Conservation (phyloP, 2,113 vertebrate genomes). For the Alosa alosa region DNA sequence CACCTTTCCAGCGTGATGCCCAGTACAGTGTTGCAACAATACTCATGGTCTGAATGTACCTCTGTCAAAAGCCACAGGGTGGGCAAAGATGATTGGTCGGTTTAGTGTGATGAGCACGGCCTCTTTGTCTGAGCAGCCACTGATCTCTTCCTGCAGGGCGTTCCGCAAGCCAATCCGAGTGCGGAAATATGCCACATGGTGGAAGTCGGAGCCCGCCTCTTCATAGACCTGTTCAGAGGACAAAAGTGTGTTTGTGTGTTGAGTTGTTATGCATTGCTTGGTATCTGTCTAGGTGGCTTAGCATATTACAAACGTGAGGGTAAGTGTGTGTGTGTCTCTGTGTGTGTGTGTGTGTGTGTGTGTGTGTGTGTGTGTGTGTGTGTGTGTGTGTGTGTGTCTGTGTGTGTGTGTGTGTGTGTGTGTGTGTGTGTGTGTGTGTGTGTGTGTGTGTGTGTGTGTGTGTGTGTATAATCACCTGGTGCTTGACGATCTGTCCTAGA, state of each 20-base stretch:
- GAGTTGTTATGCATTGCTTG: neutral
- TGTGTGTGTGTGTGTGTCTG: neutral
- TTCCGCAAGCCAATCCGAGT: conserved; percentile 95
- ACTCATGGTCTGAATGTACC: conserved; percentile 63
- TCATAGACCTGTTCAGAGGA: conserved; percentile 84
- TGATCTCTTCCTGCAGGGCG: conserved; percentile 94
- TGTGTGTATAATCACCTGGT: conserved; percentile 77
- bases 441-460: neutral
- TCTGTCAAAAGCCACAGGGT: conserved; percentile 97
- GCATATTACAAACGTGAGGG: neutral
- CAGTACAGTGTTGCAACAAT: neutral
- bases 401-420: neutral
- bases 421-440: conserved; percentile 4
- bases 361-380: neutral
- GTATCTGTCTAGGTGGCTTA: neutral
- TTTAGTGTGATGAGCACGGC: conserved; percentile 96
- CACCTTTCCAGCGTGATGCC: neutral
- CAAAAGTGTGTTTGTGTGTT: neutral
- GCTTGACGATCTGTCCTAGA: conserved; percentile 95
- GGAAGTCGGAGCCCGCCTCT: conserved; percentile 97
- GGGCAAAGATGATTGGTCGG: conserved; percentile 94
- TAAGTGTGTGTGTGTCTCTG: neutral
- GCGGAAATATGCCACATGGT: conserved; percentile 97
- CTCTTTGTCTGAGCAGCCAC: conserved; percentile 91
- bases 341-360: neutral